Evolutionary conservation across 2,888 invertebrate genomes (phyloP).

Genomic region (Schizaphis graminum): DNA sequence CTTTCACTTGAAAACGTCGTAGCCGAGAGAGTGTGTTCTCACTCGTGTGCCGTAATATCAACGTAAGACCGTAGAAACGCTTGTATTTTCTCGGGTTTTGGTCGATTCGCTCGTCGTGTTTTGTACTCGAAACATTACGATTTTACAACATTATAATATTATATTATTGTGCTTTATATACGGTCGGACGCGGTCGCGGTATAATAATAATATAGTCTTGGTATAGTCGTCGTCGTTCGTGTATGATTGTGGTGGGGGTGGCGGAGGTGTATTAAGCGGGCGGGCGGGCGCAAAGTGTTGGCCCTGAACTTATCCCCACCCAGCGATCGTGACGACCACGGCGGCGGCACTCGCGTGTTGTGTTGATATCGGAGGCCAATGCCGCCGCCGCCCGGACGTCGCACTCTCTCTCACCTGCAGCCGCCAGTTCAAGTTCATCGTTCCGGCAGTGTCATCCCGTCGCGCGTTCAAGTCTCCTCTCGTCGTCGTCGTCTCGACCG

Average conservation of each 20-base stretch:
- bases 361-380: slow-evolving; percentile 66
- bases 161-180: slow-evolving; percentile 24
- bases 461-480: slow-evolving; percentile 64
- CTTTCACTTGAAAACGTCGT: slow-evolving; percentile 57
- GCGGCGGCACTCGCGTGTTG: slow-evolving; percentile 59
- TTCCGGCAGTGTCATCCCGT: slow-evolving; percentile 61
- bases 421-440: slow-evolving; percentile 65
- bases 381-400: slow-evolving; percentile 62
- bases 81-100: slow-evolving; percentile 42
- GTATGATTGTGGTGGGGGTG: background rate
- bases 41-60: background rate
- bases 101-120: background rate
- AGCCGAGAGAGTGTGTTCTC: slow-evolving; percentile 19
- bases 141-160: background rate
- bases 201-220: background rate
- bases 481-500: slow-evolving; percentile 18
- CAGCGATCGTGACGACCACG: slow-evolving; percentile 16
- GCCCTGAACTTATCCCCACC: slow-evolving; percentile 66
- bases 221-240: slow-evolving; percentile 18
- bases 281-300: slow-evolving; percentile 51
- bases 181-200: background rate
- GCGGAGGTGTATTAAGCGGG: slow-evolving; percentile 18
- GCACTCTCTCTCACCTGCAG: slow-evolving; percentile 66
- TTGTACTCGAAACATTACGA: background rate
- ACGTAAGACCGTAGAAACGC: slow-evolving; percentile 15